Base-by-base conservation (phyloP, 2,113 vertebrate species). In the Arothron firmamentum region DNA sequence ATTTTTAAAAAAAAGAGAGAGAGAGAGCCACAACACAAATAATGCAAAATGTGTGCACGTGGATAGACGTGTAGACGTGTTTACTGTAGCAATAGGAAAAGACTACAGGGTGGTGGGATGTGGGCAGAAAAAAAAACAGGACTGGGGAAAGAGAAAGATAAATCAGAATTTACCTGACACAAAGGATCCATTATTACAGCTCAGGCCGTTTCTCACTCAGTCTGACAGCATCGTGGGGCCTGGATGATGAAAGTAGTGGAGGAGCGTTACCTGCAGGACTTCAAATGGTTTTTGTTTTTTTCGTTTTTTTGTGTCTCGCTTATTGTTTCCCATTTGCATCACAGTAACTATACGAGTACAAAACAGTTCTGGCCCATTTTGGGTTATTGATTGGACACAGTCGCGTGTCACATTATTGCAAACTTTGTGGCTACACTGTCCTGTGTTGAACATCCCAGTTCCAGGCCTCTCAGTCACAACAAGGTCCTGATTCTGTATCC, bases 91-190 rank as follows among this genome's bases (percentile, higher is more conserved):
- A 17, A 47, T 17, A n/a, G 45, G 45, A 8, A 9, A n/a, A n/a
- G 45, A 17, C 43, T 15, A 15, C 12, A 45, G 45, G 52, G 23
- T 64, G 42, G 56, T 19, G 25, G 23, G 43, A 25, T 38, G 23
- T 17, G 20, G 25, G 61, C 23, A 34, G 23, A 59, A 56, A 67
- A 53, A 62, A 38, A 75, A 62, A 73, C n/a, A 63, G 18, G 17
- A 7, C 21, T 61, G 59, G 23, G 52, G 62, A 66, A 70, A 65
- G 56, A 59, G 52, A 68, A 83, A 81, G 72, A 71, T 72, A 74
- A 77, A 88, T 74, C 78, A 80, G 72, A 86, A 87, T 84, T 87
- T 65, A 77, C 68, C 72, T 62, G 59, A 81, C 72, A 88, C 77
- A 81, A 82, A 87, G 54, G 78, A 66, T 79, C 71, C 53, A 74